Base-by-base conservation (phyloP, 2,113 vertebrate species). In the Saguinus imperator region DNA sequence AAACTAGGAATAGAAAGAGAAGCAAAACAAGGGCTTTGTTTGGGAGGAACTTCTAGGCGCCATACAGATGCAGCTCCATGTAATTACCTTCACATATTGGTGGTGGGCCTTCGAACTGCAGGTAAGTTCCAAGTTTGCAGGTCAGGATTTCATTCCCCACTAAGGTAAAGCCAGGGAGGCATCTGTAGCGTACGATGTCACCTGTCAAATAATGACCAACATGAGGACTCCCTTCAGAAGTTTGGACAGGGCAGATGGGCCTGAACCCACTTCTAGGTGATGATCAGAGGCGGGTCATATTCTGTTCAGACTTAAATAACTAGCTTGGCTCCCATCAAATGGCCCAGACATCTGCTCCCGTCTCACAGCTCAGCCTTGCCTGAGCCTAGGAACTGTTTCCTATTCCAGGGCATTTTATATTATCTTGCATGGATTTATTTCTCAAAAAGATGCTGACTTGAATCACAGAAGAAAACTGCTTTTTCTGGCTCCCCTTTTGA, bases 21-120 rank as follows among this genome's bases (percentile, higher is more conserved):
- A 55, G 29, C 6, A 8, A 29, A 37, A 58, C 1, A 21, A 81
- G 58, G 70, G 45, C 3, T 73, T n/a, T 21, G 10, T 29, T 35
- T 25, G 14, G 58, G 85, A 84, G 87, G 70, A 48, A 73, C 27
- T 25, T 45, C 17, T 3, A 72, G 89, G 52, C 27, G 20, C 23
- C 7, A 29, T 5, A 83, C 9, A 84, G 50, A 70, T 21, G 37
- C 0, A 9, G 12, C 8, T 85, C 16, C 14, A 20, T 12, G 37
- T 5, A 35, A 20, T 94, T 98, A 99, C 99, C 99, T 98, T 99
- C 99, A 94, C 99, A 99, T 0, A 99, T 99, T 6, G 99, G 99
- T 0, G 99, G 99, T 43, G 99, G 99, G 2, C 99, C 99, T 93
- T 99, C 99, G 79, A 99, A 99, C 97, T 99, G 99, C 14, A 99